Percentiles rank a stretch among this genome's conserved stretches.
Evolutionary conservation across 2,113 vertebrate genomes (phyloP).

Genomic region (Cyprinodon tularosa): DNA sequence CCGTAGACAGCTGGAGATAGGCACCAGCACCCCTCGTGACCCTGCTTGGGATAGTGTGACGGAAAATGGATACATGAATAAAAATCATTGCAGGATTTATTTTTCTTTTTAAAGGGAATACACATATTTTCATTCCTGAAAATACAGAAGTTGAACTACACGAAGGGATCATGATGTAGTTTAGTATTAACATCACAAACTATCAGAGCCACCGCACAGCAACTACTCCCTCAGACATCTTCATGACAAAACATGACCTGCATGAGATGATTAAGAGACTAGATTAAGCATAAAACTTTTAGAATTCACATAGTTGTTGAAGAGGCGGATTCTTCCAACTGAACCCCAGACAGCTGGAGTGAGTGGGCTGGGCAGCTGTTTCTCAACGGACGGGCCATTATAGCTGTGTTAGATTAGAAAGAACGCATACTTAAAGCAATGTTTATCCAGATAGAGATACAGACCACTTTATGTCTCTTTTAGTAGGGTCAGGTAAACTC

Average conservation of each 20-base stretch:
- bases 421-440: constrained; percentile 58
- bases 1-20: no score
- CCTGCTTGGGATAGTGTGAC: no score
- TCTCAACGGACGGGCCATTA: constrained; percentile 2
- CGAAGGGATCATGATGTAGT: background rate
- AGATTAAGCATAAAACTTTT: background rate
- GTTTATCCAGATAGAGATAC: constrained; percentile 66
- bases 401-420: constrained; percentile 46
- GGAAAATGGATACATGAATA: no score
- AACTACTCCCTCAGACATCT: background rate
- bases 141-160: background rate
- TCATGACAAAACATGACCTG: background rate
- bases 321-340: background rate
- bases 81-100: background rate
- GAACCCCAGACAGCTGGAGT: constrained; percentile 10
- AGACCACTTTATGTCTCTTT: constrained; percentile 66
- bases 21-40: no score
- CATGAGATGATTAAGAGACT: background rate
- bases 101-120: background rate
- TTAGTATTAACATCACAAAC: background rate
- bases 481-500: constrained; percentile 50
- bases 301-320: background rate
- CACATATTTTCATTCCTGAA: background rate
- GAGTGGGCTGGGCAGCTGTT: constrained; percentile 53
- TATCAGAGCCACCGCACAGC: background rate